Evolutionary conservation across 2,888 invertebrate species (phyloP), one percentile per base, ranked within the genome.

Genomic region (Pharmacophagus antenor): DNA sequence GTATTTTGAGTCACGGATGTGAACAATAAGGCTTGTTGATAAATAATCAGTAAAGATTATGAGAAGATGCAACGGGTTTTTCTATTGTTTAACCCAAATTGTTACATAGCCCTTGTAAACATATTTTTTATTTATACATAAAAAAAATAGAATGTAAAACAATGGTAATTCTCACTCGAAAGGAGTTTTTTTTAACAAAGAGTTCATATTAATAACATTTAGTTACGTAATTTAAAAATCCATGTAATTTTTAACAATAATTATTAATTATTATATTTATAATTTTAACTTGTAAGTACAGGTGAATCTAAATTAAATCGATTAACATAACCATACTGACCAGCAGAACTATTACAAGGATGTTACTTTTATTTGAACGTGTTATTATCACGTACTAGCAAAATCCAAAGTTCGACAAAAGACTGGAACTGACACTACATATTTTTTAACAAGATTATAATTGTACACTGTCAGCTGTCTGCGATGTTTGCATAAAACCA

Each of bases 391-490:
- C 60, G 63, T 65, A 41, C 37, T 2, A 18, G 46, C 46, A 46
- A 62, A 59, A 20, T 44, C 54, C 20, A 58, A 50, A 37, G 44
- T 48, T 42, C 31, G 44, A 57, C 56, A 53, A 25, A 25, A 42
- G 20, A 27, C 42, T 10, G 22, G 20, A 49, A 27, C 27, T 31
- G 31, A 10, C 37, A 54, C 61, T 63, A 62, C 58, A 61, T 56
- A 22, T 53, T 18, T 21, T 20, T 50, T 20, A 17, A 23, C 23
- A 53, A 67, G 61, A 65, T 69, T 63, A 63, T 58, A 56, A 63
- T 53, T 66, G 22, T 50, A 55, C 31, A 61, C 47, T 67, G 77
- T 82, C 83, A 80, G 78, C 79, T 52, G 44, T 58, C 51, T 61
- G 49, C 56, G 21, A 17, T 68, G 58, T 64, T 63, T 63, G 56